These are phyloP conservation scores for Elanus axillaris DNA, from an alignment of 2,113 vertebrate genomes.

Conservation along the genomic window DNA sequence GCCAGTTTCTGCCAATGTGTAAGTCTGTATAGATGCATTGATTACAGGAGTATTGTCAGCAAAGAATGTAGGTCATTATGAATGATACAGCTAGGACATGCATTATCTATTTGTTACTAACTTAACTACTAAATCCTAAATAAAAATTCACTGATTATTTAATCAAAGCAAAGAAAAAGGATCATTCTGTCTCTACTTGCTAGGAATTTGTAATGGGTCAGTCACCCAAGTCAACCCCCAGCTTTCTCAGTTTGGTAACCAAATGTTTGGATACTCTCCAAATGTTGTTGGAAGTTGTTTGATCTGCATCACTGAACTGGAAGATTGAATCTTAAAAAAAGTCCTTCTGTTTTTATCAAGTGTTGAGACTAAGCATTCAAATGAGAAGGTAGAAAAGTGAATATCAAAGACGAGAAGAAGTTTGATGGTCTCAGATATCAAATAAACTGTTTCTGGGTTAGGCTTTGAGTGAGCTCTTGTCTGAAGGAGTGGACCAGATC, in stretches of 20 bases:
- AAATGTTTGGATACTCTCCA: not conserved
- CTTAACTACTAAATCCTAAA: not conserved
- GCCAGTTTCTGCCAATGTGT: fast-evolving
- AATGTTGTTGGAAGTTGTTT: not conserved
- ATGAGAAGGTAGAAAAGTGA: not conserved
- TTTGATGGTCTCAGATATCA: not conserved
- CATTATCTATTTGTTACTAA: not conserved
- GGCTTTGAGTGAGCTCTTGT: not conserved
- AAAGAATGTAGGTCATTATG: not conserved
- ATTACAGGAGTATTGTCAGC: not conserved
- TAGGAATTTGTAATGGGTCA: not conserved
- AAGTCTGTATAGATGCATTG: not conserved
- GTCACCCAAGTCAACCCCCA: not conserved
- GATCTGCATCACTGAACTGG: not conserved
- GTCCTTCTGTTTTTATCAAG: not conserved
- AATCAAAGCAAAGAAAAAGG: not conserved
- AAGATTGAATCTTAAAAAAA: not conserved
- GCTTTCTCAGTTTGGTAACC: not conserved
- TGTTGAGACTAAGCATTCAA: not conserved
- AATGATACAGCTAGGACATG: not conserved
- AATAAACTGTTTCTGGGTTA: not conserved
- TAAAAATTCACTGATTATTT: not conserved
- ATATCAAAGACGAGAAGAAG: not conserved
- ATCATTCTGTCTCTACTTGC: not conserved
- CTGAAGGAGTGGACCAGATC: not conserved